Conservation (phyloP, 2,888 invertebrate genomes). For the Lepetodrilus schrolli region DNA sequence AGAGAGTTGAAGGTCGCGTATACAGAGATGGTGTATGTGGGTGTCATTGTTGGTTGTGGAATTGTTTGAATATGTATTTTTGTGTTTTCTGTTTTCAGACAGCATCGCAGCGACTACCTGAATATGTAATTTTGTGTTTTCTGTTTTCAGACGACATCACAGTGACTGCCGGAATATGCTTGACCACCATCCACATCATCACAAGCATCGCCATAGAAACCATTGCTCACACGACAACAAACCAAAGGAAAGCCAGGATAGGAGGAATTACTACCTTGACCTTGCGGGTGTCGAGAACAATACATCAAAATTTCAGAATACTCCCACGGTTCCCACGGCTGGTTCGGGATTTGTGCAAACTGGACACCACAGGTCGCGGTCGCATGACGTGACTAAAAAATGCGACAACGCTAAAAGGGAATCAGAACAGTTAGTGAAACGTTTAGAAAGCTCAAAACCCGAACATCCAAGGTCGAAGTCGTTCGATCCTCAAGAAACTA, state of each 20-base stretch:
- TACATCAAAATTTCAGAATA: conserved; percentile 57
- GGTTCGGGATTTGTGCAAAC: conserved; percentile 40
- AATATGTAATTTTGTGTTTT: conserved; percentile 20
- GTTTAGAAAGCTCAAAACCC: conserved; percentile 37
- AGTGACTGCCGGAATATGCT: conserved; percentile 58
- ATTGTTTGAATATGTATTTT: no score
- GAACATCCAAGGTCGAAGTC: conserved; percentile 64
- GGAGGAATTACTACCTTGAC: conserved; percentile 74
- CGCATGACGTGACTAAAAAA: conserved; percentile 73
- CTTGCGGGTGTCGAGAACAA: conserved; percentile 74
- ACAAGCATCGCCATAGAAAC: conserved; percentile 57
- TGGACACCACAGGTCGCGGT: conserved; percentile 76
- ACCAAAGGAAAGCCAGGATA: conserved; percentile 64
- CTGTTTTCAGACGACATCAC: conserved; percentile 66
- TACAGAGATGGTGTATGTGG: no score
- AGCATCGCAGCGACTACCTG: conserved; percentile 70
- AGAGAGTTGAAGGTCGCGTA: no score
- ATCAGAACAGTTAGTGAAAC: conserved; percentile 47
- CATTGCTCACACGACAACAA: conserved; percentile 47
- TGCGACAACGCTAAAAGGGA: conserved; percentile 55
- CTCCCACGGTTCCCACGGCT: conserved; percentile 35
- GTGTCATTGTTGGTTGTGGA: no score
- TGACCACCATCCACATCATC: conserved; percentile 58
- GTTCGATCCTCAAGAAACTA: conserved; percentile 59
- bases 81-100: conserved; percentile 50